Conservation (phyloP, 2,113 vertebrate genomes). For the Vimba vimba region DNA sequence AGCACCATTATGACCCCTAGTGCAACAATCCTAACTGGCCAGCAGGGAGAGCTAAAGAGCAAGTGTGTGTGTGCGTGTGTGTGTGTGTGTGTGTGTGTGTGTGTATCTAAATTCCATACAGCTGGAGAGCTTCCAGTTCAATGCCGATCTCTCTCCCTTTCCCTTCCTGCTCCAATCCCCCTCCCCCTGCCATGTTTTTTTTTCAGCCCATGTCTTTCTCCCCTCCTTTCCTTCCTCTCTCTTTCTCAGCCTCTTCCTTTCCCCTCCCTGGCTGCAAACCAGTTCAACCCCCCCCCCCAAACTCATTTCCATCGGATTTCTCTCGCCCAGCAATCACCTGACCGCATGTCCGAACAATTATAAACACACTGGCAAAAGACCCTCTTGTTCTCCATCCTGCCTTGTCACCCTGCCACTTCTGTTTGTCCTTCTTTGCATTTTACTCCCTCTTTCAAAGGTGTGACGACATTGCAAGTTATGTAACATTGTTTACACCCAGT, state of each 20-base stretch:
- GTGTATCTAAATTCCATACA: conserved; percentile 50
- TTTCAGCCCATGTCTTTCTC: conserved; percentile 39
- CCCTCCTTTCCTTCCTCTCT: conserved; percentile 48
- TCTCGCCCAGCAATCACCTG: neutral
- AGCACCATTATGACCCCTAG: neutral
- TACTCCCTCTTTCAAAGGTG: conserved; percentile 58
- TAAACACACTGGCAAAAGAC: conserved; percentile 27
- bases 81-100: neutral
- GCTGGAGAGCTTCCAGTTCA: conserved; percentile 63
- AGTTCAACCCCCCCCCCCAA: conserved; percentile 37
- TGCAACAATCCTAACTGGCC: conserved; percentile 12
- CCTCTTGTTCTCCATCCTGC: conserved; percentile 36
- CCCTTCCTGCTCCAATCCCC: conserved; percentile 45
- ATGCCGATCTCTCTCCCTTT: conserved; percentile 51
- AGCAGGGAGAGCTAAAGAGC: conserved; percentile 55
- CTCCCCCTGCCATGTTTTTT: conserved; percentile 31
- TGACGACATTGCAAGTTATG: conserved; percentile 68
- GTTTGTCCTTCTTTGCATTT: conserved; percentile 24
- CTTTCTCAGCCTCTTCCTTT: conserved; percentile 27
- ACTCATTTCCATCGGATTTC: conserved; percentile 1
- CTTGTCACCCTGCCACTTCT: conserved; percentile 19
- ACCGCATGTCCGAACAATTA: conserved; percentile 1
- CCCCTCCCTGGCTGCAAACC: conserved; percentile 33
- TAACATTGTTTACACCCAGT: conserved; percentile 76
- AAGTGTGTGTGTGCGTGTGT: neutral